Evolutionary conservation across 2,797 vertebrate genomes (phyloP).

Genomic region (Odontamblyopus lacepedii): DNA sequence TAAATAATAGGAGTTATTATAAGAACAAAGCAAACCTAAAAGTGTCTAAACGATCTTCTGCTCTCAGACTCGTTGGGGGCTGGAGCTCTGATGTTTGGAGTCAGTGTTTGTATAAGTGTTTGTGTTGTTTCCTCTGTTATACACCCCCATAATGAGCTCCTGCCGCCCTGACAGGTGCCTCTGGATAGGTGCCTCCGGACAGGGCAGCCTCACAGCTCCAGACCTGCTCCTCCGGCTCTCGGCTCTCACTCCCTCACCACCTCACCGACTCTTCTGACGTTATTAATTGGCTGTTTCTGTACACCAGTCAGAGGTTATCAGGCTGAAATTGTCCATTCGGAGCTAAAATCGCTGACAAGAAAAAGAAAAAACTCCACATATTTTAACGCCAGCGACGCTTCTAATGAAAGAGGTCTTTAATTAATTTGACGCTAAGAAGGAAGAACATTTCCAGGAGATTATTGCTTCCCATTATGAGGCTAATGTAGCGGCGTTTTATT

Average conservation of each 20-base stretch:
- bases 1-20: too few species aligned
- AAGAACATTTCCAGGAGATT: constrained; percentile 83
- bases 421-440: constrained; percentile 86
- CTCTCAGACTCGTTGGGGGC: too few species aligned
- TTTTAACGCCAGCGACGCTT: constrained; percentile 73
- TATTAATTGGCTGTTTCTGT: constrained; percentile 58
- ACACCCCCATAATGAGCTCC: background rate
- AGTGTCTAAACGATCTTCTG: too few species aligned
- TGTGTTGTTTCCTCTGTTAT: background rate
- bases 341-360: constrained; percentile 87
- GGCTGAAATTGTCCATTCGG: constrained; percentile 96
- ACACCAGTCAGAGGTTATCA: constrained; percentile 92
- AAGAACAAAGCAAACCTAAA: too few species aligned
- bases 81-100: too few species aligned
- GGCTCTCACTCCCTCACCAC: constrained; percentile 84
- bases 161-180: background rate
- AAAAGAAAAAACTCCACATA: constrained; percentile 17
- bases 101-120: too few species aligned
- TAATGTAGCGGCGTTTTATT: constrained; percentile 92
- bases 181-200: background rate
- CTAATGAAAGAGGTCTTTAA: constrained; percentile 88
- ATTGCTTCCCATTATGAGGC: constrained; percentile 86
- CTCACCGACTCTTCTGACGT: constrained; percentile 89
- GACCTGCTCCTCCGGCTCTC: background rate
- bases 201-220: background rate